A percentile compares a stretch with the other conserved stretches of the same genome.
Conservation (phyloP, 2,888 invertebrate species). For the Cataglyphis altisquamis region DNA sequence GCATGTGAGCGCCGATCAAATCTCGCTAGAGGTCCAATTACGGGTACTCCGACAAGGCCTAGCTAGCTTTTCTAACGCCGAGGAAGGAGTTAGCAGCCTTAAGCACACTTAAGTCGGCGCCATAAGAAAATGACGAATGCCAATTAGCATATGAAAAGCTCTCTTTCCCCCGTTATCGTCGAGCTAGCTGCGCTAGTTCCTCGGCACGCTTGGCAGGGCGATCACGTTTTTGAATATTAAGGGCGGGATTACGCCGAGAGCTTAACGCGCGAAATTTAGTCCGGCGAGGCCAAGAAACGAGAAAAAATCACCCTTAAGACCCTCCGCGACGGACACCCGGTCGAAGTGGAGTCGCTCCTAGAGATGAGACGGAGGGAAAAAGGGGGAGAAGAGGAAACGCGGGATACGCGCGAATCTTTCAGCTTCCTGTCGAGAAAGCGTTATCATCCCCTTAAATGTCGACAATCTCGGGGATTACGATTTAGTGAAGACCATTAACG, state of each 20-base stretch:
- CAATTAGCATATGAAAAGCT: constrained; percentile 87
- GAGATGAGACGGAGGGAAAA: constrained; percentile 11
- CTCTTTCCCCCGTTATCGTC: constrained; percentile 73
- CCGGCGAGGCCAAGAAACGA: constrained; percentile 78
- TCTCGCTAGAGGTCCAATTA: constrained; percentile 39
- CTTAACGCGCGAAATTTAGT: constrained; percentile 86
- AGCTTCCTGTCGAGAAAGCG: not conserved
- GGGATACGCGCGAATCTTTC: not conserved
- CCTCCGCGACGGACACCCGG: constrained; percentile 48
- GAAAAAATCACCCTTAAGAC: constrained; percentile 82
- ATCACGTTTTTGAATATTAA: constrained; percentile 87
- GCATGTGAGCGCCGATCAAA: constrained; percentile 33
- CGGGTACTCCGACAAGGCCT: constrained; percentile 20
- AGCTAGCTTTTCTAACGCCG: constrained; percentile 50
- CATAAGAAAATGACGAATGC: constrained; percentile 86
- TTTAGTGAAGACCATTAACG: constrained; percentile 12
- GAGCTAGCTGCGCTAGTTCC: constrained; percentile 50
- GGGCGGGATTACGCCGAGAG: constrained; percentile 85
- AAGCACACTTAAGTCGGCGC: constrained; percentile 84
- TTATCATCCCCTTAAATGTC: constrained; percentile 16
- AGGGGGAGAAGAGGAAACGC: not conserved
- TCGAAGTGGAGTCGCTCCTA: constrained; percentile 14
- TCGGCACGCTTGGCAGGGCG: constrained; percentile 83
- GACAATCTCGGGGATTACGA: constrained; percentile 12
- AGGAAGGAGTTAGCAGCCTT: constrained; percentile 80